These are phyloP conservation scores for Rhynchophorus ferrugineus DNA, from an alignment of 1,140 invertebrate species.

Conservation along the genomic window DNA sequence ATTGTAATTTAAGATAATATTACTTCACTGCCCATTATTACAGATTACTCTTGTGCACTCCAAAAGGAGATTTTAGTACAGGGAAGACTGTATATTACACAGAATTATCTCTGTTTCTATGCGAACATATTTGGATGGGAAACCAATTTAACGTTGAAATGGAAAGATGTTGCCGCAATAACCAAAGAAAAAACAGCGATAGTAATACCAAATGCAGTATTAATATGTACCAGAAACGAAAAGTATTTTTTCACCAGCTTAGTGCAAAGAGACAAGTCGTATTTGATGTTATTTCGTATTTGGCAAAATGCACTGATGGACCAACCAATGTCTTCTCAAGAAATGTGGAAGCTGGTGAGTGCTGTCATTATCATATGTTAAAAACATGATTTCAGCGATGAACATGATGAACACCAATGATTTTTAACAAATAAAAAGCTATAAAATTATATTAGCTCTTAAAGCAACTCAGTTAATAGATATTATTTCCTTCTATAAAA, in stretches of 20 bases:
- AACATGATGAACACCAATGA: no score
- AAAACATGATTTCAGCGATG: no score
- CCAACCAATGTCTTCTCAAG: slow-evolving; percentile 75
- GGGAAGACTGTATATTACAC: slow-evolving; percentile 84
- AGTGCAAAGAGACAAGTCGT: slow-evolving; percentile 84
- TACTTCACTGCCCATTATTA: slow-evolving; percentile 31
- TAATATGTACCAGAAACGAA: slow-evolving; percentile 73
- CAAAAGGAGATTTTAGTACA: slow-evolving; percentile 90
- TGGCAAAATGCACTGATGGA: slow-evolving; percentile 94
- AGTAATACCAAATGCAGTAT: slow-evolving; percentile 92
- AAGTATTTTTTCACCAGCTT: slow-evolving; percentile 93
- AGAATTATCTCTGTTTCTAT: slow-evolving; percentile 92
- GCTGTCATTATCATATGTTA: slow-evolving; percentile 12
- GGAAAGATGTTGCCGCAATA: slow-evolving; percentile 85
- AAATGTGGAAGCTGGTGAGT: slow-evolving; percentile 80
- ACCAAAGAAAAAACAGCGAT: slow-evolving; percentile 89
- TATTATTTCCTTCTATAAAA: no score
- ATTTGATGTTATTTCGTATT: slow-evolving; percentile 88
- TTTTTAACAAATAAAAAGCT: no score
- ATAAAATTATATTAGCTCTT: no score
- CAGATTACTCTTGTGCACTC: slow-evolving; percentile 94
- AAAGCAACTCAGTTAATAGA: no score
- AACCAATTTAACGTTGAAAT: slow-evolving; percentile 69
- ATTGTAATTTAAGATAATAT: no score
- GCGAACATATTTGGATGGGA: slow-evolving; percentile 95